A percentile compares a stretch with the other conserved stretches of the same genome.
phyloP scores from a whole-genome alignment of 1,140 invertebrate genomes.

The Drosophila biarmipes region DNA sequence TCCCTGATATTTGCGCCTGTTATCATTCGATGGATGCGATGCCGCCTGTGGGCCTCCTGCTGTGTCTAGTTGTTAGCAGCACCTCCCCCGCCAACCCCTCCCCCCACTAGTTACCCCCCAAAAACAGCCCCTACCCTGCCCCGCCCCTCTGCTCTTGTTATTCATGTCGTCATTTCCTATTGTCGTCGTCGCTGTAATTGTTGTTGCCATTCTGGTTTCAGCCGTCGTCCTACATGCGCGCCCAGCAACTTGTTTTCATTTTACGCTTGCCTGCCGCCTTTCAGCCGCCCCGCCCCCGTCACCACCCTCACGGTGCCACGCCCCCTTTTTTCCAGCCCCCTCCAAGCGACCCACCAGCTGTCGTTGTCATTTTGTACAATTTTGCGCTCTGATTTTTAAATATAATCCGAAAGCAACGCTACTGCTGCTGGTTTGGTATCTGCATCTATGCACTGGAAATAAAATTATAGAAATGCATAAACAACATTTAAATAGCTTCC shows the following conservation, averaged over 20 bases:
- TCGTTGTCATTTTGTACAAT: constrained; percentile 82
- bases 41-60: constrained; percentile 32
- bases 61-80: constrained; percentile 30
- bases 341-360: constrained; percentile 32
- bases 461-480: background rate
- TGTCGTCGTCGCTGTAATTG: constrained; percentile 76
- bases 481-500: background rate
- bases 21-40: constrained; percentile 66
- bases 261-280: constrained; percentile 79
- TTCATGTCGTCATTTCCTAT: constrained; percentile 83
- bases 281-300: constrained; percentile 49
- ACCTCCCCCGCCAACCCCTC: background rate
- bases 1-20: constrained; percentile 76
- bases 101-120: background rate
- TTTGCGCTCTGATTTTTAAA: constrained; percentile 83
- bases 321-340: background rate
- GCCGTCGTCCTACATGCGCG: constrained; percentile 72
- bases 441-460: constrained; percentile 13
- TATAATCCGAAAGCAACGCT: constrained; percentile 69
- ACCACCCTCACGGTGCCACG: background rate
- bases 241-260: constrained; percentile 79
- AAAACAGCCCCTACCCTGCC: constrained; percentile 5
- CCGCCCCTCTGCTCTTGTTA: constrained; percentile 61
- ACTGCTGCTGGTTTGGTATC: constrained; percentile 29
- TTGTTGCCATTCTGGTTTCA: constrained; percentile 80